Evolutionary conservation across 2,113 vertebrate genomes (phyloP), one percentile per base, ranked within the genome.

Genomic region (Grallaria varia): DNA sequence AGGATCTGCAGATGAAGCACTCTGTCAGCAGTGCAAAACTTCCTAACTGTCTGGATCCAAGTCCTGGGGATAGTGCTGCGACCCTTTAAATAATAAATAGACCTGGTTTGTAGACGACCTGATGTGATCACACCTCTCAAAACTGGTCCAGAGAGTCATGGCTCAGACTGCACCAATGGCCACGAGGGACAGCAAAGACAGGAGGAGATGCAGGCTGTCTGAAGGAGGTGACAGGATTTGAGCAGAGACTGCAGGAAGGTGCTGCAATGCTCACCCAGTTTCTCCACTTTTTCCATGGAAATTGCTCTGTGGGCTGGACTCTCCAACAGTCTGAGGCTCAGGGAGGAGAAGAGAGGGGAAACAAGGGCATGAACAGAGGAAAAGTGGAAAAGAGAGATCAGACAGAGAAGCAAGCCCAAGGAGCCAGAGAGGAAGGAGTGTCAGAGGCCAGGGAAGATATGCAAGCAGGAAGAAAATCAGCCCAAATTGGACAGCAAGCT

Each of bases 191-290:
- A 44, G 18, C 24, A 77, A 64, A 69, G 73, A 13, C 42, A 73
- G 23, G 12, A 39, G 55, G 33, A 64, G 31, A 17, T 19, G 21
- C 39, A 10, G 55, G 6, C 20, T 85, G 45, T 25, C 35, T 12
- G n/a, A 27, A 78, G 45, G 16, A 49, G 49, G 8, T 55, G 53
- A 59, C 33, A 8, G 1, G 6, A 22, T 22, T 30, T 2, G 1
- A 9, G 18, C 31, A 64, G 49, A 42, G 22, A 35, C 49, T 56
- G 27, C 1, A 4, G 23, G 30, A 50, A 74, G 14, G 24, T 11
- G 16, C 39, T 9, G 9, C 20, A 16, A 5, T 1, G 0, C 25
- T 85, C 7, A 1, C 17, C 4, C 0, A 3, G 8, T 56, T 49
- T 47, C 17, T 77, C 59, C 42, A 37, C 16, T 49, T 62, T 53